A percentile compares a stretch with the other conserved stretches of the same genome.
phyloP scores from a whole-genome alignment of 2,797 vertebrate species.

The Zalophus californianus region DNA sequence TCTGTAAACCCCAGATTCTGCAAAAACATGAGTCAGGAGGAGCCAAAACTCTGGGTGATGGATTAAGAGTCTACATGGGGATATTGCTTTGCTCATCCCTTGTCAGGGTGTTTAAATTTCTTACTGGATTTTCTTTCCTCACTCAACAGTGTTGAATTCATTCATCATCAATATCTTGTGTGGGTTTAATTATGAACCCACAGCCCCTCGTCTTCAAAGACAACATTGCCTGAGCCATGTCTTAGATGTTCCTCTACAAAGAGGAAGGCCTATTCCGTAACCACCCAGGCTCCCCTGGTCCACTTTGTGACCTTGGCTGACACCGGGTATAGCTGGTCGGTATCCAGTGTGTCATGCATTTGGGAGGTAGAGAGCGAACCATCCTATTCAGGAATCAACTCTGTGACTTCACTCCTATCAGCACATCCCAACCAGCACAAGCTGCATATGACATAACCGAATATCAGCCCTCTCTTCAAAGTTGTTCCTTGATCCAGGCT shows the following conservation, averaged over 20 bases:
- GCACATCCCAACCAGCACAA: not conserved
- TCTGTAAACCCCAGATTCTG: not conserved
- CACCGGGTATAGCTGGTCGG: not conserved
- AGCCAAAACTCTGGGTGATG: not conserved
- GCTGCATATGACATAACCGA: not conserved
- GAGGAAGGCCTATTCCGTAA: not conserved
- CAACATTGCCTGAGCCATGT: not conserved
- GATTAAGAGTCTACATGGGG: not conserved
- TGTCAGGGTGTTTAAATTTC: not conserved
- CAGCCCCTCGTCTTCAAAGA: not conserved
- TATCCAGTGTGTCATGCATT: not conserved
- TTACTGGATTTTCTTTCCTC: not conserved
- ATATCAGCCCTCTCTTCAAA: not conserved
- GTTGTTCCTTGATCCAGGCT: not conserved
- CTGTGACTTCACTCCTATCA: not conserved
- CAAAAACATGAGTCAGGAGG: not conserved
- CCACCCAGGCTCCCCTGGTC: not conserved
- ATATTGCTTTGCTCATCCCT: not conserved
- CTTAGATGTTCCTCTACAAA: not conserved
- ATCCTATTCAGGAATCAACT: not conserved
- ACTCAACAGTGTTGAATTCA: not conserved
- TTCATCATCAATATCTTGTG: not conserved
- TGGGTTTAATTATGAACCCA: not conserved
- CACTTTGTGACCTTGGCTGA: not conserved
- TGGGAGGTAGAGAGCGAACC: not conserved